phyloP scores from a whole-genome alignment of 1,140 invertebrate species.

The Drosophila virilis region DNA sequence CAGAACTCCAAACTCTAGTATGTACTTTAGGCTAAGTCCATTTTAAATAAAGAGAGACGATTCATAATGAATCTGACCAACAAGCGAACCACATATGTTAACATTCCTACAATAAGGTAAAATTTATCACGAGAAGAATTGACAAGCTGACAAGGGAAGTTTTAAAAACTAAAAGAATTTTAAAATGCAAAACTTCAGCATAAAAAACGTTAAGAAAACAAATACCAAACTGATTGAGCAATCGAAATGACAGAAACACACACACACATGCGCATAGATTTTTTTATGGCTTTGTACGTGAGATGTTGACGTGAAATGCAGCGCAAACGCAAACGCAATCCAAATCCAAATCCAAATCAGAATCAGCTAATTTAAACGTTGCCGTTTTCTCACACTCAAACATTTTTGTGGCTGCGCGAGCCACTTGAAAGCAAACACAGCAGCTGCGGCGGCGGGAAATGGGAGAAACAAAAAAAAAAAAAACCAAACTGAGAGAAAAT shows the following conservation, averaged over 20 bases:
- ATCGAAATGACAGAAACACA: slow-evolving; percentile 58
- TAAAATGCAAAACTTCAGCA: slow-evolving; percentile 22
- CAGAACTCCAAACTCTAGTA: no score
- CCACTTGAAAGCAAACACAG: slow-evolving; percentile 58
- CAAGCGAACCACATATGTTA: no score
- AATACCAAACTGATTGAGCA: slow-evolving; percentile 63
- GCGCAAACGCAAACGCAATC: slow-evolving; percentile 44
- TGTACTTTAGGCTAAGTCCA: no score
- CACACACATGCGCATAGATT: neutral
- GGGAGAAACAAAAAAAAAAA: slow-evolving; percentile 32
- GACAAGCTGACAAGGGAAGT: no score
- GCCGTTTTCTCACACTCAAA: slow-evolving; percentile 45
- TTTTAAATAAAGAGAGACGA: no score
- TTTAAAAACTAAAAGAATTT: slow-evolving; percentile 19
- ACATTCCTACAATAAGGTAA: no score
- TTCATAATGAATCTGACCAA: no score
- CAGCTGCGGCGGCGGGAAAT: slow-evolving; percentile 4
- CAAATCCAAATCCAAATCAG: slow-evolving; percentile 65
- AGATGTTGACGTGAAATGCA: slow-evolving; percentile 59
- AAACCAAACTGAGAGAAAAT: slow-evolving; percentile 55
- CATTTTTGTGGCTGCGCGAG: slow-evolving; percentile 26
- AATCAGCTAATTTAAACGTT: slow-evolving; percentile 77
- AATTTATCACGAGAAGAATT: no score
- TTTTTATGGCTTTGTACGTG: slow-evolving; percentile 7
- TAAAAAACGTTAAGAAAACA: slow-evolving; percentile 16